Conservation (phyloP, 2,113 vertebrate genomes). For the Pampusana beccarii region DNA sequence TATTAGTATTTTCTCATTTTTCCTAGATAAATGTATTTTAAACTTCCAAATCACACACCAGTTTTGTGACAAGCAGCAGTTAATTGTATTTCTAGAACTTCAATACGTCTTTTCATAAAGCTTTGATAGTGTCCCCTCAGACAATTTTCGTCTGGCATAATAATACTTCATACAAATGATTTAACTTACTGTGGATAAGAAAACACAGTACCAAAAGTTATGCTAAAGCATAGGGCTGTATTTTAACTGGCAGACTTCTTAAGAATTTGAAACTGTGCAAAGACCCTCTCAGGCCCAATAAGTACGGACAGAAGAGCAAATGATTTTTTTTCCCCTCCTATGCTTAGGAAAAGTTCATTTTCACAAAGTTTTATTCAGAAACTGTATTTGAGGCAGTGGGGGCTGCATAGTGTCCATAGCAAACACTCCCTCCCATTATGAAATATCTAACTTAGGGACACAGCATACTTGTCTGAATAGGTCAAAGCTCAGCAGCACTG, state of each 20-base stretch:
- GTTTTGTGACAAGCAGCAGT: background rate
- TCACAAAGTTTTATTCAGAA: background rate
- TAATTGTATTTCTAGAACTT: background rate
- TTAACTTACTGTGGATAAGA: background rate
- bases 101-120: background rate
- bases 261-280: background rate
- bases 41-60: background rate
- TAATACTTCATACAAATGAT: background rate
- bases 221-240: background rate
- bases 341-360: background rate
- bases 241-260: background rate
- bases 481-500: background rate
- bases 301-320: background rate
- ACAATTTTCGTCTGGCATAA: background rate
- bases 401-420: background rate
- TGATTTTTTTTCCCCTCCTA: accelerated
- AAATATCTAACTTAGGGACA: background rate
- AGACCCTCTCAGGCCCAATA: background rate
- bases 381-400: background rate
- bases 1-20: background rate
- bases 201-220: background rate
- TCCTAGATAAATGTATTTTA: background rate
- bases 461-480: background rate
- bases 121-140: background rate
- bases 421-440: background rate